Percentiles rank a stretch among this genome's conserved stretches.
Evolutionary conservation across 1,140 invertebrate species (phyloP).

Genomic region (Ctenoplectra terminalis): DNA sequence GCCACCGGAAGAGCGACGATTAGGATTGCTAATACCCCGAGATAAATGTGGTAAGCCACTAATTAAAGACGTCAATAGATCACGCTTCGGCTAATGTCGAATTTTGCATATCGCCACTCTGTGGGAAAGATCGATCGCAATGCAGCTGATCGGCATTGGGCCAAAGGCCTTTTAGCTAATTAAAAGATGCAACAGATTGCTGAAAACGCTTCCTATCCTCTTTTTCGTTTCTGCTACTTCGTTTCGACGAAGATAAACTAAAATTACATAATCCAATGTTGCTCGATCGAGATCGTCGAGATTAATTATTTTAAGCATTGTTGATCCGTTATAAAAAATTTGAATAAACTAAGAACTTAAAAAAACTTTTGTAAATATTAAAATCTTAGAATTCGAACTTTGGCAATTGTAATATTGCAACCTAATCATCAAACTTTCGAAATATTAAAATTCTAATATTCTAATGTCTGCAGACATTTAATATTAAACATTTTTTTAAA

Average conservation of each 20-base stretch:
- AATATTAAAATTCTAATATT: no score
- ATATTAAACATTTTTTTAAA: no score
- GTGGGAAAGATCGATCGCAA: constrained; percentile 39
- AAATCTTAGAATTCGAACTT: no score
- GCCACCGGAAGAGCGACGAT: constrained; percentile 35
- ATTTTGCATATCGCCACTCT: constrained; percentile 46
- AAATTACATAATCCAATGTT: not conserved
- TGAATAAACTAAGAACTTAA: no score
- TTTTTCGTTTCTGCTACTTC: not conserved
- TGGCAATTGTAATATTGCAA: no score
- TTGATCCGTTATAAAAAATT: no score
- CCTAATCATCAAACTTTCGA: no score
- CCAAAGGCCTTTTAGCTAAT: constrained; percentile 28
- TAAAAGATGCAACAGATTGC: constrained; percentile 17
- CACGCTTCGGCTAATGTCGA: constrained; percentile 53
- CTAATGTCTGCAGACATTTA: no score
- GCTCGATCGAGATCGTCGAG: not conserved
- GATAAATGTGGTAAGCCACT: constrained; percentile 23
- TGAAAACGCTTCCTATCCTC: not conserved
- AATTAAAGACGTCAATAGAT: constrained; percentile 49
- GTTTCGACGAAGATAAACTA: not conserved
- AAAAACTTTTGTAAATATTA: no score
- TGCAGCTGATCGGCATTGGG: not conserved
- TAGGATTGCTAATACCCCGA: constrained; percentile 43
- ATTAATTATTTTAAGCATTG: not conserved